These are phyloP conservation scores for Montipora sp. DNA, from an alignment of 64 coral and sea anemone species.

Conservation along the genomic window DNA sequence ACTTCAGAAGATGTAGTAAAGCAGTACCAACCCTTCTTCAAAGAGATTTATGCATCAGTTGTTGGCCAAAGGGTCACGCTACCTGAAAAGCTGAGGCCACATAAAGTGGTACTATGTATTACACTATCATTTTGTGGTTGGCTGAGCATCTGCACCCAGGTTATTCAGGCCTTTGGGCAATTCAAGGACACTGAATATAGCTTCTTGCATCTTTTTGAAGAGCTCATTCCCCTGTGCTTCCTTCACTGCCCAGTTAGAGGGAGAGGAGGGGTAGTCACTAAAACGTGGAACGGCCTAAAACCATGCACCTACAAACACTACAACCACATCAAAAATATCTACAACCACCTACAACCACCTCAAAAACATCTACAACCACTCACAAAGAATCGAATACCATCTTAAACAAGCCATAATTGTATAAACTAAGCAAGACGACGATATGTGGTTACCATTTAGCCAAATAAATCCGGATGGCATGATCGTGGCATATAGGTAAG, in stretches of 20 bases:
- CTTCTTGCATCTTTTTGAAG: conserved; percentile 73
- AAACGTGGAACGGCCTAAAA: too few relatives aligned
- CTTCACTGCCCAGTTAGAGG: conserved; percentile 66
- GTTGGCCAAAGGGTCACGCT: conserved; percentile 48
- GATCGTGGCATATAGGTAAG: too few relatives aligned
- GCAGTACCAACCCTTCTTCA: conserved; percentile 59
- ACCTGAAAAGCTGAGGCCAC: conserved; percentile 17
- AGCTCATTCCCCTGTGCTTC: conserved; percentile 48
- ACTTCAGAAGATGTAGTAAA: conserved; percentile 57
- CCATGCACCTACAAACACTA: too few relatives aligned
- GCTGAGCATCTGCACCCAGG: conserved; percentile 29
- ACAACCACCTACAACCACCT: too few relatives aligned
- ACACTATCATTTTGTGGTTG: conserved; percentile 5
- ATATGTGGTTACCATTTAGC: too few relatives aligned
- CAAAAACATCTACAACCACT: too few relatives aligned
- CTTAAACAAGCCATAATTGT: too few relatives aligned
- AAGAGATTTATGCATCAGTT: conserved; percentile 61
- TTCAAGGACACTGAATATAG: conserved; percentile 71
- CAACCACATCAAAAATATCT: too few relatives aligned
- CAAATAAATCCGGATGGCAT: too few relatives aligned
- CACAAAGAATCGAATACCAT: too few relatives aligned
- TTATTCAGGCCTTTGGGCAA: conserved; percentile 53
- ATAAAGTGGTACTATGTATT: too few relatives aligned
- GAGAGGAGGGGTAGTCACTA: background rate
- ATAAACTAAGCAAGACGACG: too few relatives aligned